Evolutionary conservation across 2,797 vertebrate genomes (phyloP), one percentile per base, ranked within the genome.

Genomic region (Tokudaia tokunoshimensis): DNA sequence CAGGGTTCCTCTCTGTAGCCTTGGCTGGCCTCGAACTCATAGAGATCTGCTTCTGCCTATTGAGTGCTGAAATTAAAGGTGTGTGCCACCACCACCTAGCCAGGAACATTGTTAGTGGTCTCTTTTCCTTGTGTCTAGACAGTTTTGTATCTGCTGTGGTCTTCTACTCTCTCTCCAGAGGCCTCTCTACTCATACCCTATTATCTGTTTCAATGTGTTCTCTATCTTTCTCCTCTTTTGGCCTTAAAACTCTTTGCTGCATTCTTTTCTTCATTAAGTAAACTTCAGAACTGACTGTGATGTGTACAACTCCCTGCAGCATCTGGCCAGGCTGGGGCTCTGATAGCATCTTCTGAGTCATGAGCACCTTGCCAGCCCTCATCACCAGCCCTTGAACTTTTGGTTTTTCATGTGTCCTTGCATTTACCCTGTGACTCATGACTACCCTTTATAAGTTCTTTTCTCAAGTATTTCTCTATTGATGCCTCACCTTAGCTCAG

Each of bases 301-400:
- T 19, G 0, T 11, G 24, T 50, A 65, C 37, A 57, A n/a, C 19
- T 57, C 44, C 55, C 84, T 65, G 15, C 4, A 15, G 37, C 26
- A 26, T 87, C 70, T 37, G 61, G 31, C 26, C 37, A 10, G 10
- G 26, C 31, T 57, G 24, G n/a, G 0, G 4, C 14, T 87, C 63
- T n/a, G 10, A 13, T 5, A 1, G 1, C 12, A 0, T 41, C 9
- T 59, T 20, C 41, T 37, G 10, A 55, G 4, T 31, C 50, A 12
- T 0, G 13, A 20, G 9, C 34, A 37, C 52, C 34, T 37, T 41
- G 47, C 2, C 1, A 12, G 14, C 10, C 59, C 52, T 20, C 0
- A 2, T 2, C 3, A 19, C 61, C 0, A 1, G 4, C 34, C 24
- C 47, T 29, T 78, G 31, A 15, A 3, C 22, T 82, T 29, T 63